phyloP scores from a whole-genome alignment of 2,113 vertebrate genomes.

The Mormoops blainvillei region DNA sequence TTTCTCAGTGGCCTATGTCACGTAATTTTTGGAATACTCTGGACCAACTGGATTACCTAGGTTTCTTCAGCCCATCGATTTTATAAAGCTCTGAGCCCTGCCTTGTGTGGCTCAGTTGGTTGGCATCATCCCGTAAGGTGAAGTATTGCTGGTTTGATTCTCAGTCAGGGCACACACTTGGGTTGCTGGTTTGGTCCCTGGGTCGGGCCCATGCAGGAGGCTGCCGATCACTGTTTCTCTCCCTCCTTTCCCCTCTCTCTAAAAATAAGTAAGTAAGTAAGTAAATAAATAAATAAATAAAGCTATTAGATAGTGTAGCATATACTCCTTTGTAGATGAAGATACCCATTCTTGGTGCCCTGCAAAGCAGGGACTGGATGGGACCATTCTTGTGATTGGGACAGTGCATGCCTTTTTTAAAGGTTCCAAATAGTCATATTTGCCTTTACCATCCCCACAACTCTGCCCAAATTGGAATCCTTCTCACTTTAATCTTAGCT shows the following conservation, averaged over 20 bases:
- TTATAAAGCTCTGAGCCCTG: not conserved
- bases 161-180: too few relatives aligned
- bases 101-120: too few relatives aligned
- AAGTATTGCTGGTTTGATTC: too few relatives aligned
- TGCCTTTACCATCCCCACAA: not conserved
- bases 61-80: constrained; percentile 12
- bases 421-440: not conserved
- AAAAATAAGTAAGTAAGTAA: too few relatives aligned
- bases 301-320: not conserved
- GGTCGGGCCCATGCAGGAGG: too few relatives aligned
- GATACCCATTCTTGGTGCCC: not conserved
- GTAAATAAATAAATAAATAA: not conserved
- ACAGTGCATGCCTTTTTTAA: not conserved
- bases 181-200: too few relatives aligned
- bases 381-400: not conserved
- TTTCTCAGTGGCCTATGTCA: not conserved
- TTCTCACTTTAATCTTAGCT: not conserved
- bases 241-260: too few relatives aligned
- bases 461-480: not conserved
- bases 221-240: too few relatives aligned
- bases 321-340: not conserved
- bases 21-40: constrained; percentile 31
- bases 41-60: not conserved
- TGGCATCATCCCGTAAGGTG: too few relatives aligned
- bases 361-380: not conserved